These are phyloP conservation scores for Suricata suricatta DNA, from an alignment of 2,113 vertebrate genomes.

Conservation along the genomic window DNA sequence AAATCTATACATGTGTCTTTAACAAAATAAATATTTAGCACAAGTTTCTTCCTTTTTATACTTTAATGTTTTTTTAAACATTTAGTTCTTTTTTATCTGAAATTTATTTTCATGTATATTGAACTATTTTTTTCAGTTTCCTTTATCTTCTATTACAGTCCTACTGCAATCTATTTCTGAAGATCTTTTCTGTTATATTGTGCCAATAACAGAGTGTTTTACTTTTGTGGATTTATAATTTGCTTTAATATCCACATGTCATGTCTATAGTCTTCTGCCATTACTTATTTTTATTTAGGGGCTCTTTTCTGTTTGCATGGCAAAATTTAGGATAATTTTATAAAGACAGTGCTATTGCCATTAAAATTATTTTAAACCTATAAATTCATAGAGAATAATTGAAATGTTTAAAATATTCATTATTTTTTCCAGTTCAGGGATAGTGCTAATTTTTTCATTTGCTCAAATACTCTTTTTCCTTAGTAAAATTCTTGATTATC, in stretches of 20 bases:
- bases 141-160: neutral
- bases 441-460: neutral
- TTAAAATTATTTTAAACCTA: neutral
- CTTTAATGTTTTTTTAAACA: neutral
- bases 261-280: neutral
- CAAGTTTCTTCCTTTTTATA: neutral
- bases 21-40: neutral
- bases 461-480: neutral
- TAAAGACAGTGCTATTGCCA: neutral
- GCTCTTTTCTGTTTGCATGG: neutral
- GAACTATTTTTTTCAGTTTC: neutral
- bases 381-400: neutral
- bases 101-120: neutral
- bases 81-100: neutral
- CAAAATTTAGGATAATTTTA: neutral
- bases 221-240: neutral
- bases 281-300: neutral
- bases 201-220: neutral
- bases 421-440: neutral
- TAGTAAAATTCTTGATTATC: neutral
- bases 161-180: neutral
- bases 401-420: slow-evolving; percentile 4
- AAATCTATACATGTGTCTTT: neutral
- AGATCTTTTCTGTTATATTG: neutral
- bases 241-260: neutral